These are phyloP conservation scores for Holacanthus passer DNA, from an alignment of 2,113 vertebrate genomes.

Conservation along the genomic window DNA sequence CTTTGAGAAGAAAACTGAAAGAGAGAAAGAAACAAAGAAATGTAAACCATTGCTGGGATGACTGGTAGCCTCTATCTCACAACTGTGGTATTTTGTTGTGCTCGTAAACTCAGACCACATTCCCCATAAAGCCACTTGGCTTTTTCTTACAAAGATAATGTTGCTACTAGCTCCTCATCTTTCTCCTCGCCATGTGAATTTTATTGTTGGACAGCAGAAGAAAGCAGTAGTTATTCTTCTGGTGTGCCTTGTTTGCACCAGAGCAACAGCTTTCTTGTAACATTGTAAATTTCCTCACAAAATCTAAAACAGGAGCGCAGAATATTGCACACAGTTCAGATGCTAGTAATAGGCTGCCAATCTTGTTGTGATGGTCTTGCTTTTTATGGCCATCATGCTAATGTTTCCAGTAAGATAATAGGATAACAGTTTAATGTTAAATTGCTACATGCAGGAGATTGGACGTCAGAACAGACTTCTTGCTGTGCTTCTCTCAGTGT, in stretches of 20 bases:
- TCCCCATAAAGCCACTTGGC: conserved; percentile 11
- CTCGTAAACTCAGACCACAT: conserved; percentile 14
- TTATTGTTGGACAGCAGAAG: conserved; percentile 1
- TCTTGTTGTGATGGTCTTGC: not conserved
- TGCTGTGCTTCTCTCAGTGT: conserved; percentile 9
- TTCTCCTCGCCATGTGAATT: not conserved
- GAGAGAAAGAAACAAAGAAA: not conserved
- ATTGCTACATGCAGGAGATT: not conserved
- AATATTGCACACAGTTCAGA: not conserved
- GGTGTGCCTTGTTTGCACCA: not conserved
- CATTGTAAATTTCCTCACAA: not conserved
- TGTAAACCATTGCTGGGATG: not conserved
- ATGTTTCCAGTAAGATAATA: not conserved
- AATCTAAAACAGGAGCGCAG: not conserved
- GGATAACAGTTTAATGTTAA: not conserved
- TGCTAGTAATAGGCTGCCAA: not conserved
- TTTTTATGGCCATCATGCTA: not conserved
- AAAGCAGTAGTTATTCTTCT: not conserved
- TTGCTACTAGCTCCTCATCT: not conserved
- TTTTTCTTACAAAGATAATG: not conserved
- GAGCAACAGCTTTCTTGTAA: no score
- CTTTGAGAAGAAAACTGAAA: not conserved
- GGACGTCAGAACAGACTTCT: not conserved
- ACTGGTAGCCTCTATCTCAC: conserved; percentile 7
- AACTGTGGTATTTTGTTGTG: conserved; percentile 30